phyloP scores from a whole-genome alignment of 2,797 vertebrate species.

The Neomorphus geoffroyi region DNA sequence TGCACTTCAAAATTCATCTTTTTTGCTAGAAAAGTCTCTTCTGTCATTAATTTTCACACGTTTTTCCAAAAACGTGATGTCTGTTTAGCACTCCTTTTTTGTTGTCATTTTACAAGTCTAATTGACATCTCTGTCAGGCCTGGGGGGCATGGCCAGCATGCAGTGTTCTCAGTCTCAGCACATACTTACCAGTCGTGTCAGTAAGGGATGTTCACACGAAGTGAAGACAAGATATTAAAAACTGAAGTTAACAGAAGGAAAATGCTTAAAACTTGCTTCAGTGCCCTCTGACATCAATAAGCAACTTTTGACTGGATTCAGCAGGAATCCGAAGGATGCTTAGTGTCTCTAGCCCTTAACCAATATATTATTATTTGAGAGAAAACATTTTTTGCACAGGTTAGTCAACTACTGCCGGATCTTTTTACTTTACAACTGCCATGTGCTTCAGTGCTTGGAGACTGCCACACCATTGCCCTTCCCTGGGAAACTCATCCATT shows the following conservation, averaged over 20 bases:
- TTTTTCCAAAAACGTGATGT: background rate
- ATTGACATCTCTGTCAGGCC: background rate
- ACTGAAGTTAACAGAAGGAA: background rate
- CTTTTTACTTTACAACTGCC: background rate
- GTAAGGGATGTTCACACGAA: background rate
- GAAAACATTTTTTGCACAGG: background rate
- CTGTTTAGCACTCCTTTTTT: constrained; percentile 36
- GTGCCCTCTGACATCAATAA: background rate
- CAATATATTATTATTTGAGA: background rate
- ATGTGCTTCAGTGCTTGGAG: background rate
- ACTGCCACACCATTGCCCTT: background rate
- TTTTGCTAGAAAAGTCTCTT: background rate
- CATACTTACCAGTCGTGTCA: background rate
- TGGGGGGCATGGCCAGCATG: background rate
- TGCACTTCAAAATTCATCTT: background rate
- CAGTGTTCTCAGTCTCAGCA: background rate
- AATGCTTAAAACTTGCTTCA: background rate
- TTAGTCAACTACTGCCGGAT: background rate
- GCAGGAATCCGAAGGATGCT: background rate
- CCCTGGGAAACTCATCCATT: background rate
- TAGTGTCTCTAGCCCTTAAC: background rate
- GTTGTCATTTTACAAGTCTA: background rate
- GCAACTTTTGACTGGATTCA: background rate
- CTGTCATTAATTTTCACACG: constrained; percentile 54
- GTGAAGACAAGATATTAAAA: background rate